Evolutionary conservation across 2,113 vertebrate species (phyloP).

Genomic region (Smithornis capensis): DNA sequence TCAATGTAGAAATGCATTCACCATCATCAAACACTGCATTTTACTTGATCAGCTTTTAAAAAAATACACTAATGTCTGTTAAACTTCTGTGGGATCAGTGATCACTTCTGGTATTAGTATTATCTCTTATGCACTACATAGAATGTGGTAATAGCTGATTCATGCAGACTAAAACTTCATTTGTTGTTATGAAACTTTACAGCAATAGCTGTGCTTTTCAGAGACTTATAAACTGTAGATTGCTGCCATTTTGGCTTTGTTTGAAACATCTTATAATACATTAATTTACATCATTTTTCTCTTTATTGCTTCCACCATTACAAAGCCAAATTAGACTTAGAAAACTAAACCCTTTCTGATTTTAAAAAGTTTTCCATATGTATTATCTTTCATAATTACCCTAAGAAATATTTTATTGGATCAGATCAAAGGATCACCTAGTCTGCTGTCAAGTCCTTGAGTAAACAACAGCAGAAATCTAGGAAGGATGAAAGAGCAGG

Average conservation of each 20-base stretch:
- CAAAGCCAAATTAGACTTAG: not conserved
- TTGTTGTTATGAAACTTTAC: not conserved
- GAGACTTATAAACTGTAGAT: not conserved
- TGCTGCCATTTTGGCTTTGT: not conserved
- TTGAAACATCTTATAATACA: not conserved
- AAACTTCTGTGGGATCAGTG: not conserved
- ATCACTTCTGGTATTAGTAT: slow-evolving; percentile 10
- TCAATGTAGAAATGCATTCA: not conserved
- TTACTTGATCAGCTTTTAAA: not conserved
- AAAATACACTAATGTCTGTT: not conserved
- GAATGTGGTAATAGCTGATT: not conserved
- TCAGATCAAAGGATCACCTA: not conserved
- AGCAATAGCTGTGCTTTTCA: not conserved
- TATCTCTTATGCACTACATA: not conserved
- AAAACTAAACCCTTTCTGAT: not conserved
- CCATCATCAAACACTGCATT: not conserved
- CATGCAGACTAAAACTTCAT: not conserved
- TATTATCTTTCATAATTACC: not conserved
- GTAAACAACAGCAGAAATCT: not conserved
- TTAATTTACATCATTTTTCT: fast-evolving
- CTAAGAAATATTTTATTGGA: not conserved
- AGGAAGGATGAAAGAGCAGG: not conserved
- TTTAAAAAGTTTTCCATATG: not conserved
- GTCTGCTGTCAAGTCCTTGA: not conserved
- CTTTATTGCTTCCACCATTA: not conserved